Base-by-base conservation (phyloP, 2,797 vertebrate species). In the Takifugu ocellatus region DNA sequence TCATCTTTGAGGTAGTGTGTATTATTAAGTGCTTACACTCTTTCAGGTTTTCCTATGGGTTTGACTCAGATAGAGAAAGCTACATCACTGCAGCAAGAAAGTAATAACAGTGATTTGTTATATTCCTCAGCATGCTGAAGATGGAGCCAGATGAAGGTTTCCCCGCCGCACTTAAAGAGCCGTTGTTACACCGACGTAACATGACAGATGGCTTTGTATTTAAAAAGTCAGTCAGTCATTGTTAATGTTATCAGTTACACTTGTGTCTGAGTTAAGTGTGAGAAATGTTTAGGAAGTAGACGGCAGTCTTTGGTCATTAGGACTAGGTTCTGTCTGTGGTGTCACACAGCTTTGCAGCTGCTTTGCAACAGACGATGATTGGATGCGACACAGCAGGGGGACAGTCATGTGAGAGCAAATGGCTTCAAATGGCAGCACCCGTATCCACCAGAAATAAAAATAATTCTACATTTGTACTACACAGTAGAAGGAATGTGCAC, bases 291-390 rank as follows among this genome's bases (percentile, higher is more conserved):
- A 1, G 2, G 26, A 47, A 56, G 60, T 4, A n/a, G 59, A 36
- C 25, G 42, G 33, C 17, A 48, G 43, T 27, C 27, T 33, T 59
- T 31, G 63, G 56, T 74, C 75, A 72, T 75, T 71, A 63, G 73
- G 75, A 70, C 10, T 46, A 31, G 54, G 33, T 9, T 59, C 59
- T 57, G 57, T 62, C 65, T 45, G 66, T 21, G 27, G 51, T 17
- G 67, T 33, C 63, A 62, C 29, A 15, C 70, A 55, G 70, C 66
- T 63, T 59, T 59, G 78, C 84, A 86, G 84, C 82, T 84, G 80
- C 53, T 82, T 63, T 1, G 29, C 49, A 0, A 0, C 31, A 72
- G 56, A 86, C 74, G 79, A 83, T 26, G 78, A 63, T 29, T 67
- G 73, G 65, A 62, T 63, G 25, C 61, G 55, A 68, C 61, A 47